Evolutionary conservation across 2,797 vertebrate species (phyloP).

Genomic region (Acanthornis magna): DNA sequence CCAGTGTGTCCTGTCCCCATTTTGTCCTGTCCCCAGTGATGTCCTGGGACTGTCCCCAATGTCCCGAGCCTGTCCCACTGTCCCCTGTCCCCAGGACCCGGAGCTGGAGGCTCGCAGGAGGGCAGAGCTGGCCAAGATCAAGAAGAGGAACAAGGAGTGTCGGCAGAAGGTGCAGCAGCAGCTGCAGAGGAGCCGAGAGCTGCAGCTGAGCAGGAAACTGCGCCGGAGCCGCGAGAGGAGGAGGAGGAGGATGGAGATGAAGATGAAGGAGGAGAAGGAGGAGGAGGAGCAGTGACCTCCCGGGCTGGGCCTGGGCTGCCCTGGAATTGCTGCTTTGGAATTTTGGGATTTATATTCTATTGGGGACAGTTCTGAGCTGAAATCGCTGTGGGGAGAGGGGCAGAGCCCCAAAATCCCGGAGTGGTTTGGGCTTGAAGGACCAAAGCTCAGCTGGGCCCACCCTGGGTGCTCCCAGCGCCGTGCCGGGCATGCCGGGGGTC

Average conservation of each 20-base stretch:
- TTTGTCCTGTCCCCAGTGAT: too few relatives aligned
- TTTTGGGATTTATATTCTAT: too few relatives aligned
- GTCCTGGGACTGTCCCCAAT: neutral
- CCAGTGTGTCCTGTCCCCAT: too few relatives aligned
- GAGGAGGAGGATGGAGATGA: neutral
- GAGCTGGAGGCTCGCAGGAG: constrained; percentile 88
- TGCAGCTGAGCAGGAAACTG: constrained; percentile 64
- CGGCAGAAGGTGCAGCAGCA: constrained; percentile 78
- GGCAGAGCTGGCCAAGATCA: constrained; percentile 88
- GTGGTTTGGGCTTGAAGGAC: neutral
- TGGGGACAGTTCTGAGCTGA: too few relatives aligned
- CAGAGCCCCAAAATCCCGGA: neutral
- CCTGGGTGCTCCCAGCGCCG: neutral
- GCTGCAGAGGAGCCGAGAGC: constrained; percentile 68
- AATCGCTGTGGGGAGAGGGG: neutral
- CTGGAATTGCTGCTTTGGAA: too few relatives aligned
- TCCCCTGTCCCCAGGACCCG: constrained; percentile 81
- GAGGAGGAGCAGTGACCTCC: neutral
- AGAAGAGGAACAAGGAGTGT: constrained; percentile 80
- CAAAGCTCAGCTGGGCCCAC: neutral
- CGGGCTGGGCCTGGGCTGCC: too few relatives aligned
- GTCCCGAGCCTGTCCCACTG: neutral
- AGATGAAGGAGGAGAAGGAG: too few relatives aligned
- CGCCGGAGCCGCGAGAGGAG: constrained; percentile 48
- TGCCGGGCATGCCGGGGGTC: neutral